Percentiles rank a stretch among this genome's conserved stretches.
Conservation (phyloP, 2,113 vertebrate genomes). For the Pteropus alecto region DNA sequence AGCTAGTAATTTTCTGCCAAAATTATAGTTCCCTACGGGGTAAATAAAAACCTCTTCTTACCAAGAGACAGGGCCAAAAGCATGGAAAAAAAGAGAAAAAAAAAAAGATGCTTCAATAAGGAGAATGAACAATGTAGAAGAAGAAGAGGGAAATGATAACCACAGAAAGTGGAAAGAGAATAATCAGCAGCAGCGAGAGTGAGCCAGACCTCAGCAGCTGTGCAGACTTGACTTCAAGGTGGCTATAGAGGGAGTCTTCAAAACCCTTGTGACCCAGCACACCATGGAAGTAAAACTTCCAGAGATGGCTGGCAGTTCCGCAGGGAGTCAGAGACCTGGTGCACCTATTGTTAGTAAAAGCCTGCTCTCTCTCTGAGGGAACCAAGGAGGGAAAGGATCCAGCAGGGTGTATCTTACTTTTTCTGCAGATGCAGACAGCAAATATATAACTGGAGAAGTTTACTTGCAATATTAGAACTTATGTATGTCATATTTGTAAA, state of each 20-base stretch:
- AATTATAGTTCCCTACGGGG: slow-evolving; percentile 51
- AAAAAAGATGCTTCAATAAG: not conserved
- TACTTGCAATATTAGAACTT: not conserved
- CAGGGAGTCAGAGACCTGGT: not conserved
- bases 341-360: not conserved
- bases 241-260: not conserved
- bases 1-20: slow-evolving; percentile 64
- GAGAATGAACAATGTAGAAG: not conserved
- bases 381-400: not conserved
- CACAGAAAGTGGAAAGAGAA: not conserved
- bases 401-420: not conserved
- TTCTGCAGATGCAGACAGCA: not conserved
- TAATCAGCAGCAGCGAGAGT: not conserved
- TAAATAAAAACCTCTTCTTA: slow-evolving; percentile 66
- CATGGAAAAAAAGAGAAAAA: not conserved
- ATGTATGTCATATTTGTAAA: not conserved
- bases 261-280: not conserved
- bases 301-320: not conserved
- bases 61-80: not conserved
- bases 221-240: not conserved
- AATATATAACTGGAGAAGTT: not conserved
- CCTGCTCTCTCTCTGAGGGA: not conserved
- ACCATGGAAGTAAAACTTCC: not conserved
- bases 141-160: not conserved
- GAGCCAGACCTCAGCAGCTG: not conserved